Conservation (phyloP, 2,113 vertebrate species). For the Lynx canadensis region DNA sequence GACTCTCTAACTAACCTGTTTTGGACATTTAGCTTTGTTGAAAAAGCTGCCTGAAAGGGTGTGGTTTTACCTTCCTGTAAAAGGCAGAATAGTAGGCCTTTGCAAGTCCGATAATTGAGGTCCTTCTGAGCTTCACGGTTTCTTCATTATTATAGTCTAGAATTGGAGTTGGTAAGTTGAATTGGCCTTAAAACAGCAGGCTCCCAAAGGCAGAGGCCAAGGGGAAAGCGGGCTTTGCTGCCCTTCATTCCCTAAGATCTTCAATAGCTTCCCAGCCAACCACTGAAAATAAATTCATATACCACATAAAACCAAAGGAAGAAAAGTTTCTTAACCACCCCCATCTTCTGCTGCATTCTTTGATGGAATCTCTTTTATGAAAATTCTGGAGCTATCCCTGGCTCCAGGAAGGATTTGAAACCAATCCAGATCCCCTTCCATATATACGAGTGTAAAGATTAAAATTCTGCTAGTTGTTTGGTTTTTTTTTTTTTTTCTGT, state of each 20-base stretch:
- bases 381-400: neutral
- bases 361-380: neutral
- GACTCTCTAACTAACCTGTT: neutral
- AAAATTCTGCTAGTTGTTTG: neutral
- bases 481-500: neutral
- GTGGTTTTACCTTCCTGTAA: neutral
- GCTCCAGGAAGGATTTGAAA: neutral
- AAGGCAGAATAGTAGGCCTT: neutral
- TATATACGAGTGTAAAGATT: neutral
- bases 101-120: neutral
- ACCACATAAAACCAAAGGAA: neutral
- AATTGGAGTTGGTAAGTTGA: neutral
- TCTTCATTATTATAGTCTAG: neutral
- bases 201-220: neutral
- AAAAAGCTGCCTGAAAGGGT: neutral
- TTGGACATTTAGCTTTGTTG: neutral
- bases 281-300: neutral
- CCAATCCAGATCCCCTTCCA: neutral
- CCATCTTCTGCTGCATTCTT: neutral
- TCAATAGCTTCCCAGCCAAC: neutral
- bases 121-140: neutral
- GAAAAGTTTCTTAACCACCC: neutral
- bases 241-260: neutral
- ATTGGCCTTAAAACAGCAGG: neutral
- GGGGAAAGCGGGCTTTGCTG: neutral